A percentile compares a stretch with the other conserved stretches of the same genome.
Evolutionary conservation across 92 coral and sea anemone genomes (phyloP).

Genomic region (Desmophyllum pertusum): DNA sequence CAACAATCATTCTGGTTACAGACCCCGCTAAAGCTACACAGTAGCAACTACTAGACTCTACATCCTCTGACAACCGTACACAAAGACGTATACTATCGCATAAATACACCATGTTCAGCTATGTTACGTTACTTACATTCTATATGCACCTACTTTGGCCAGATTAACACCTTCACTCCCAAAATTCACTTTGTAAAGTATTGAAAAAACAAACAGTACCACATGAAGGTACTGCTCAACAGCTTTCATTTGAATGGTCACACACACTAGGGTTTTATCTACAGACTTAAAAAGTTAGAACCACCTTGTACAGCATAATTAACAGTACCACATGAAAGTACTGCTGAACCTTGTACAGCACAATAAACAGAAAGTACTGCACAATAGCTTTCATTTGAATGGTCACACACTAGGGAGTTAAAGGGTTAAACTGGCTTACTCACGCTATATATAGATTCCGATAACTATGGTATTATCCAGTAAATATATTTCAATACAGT

Average conservation of each 20-base stretch:
- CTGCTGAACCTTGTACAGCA: not conserved
- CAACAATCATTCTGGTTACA: slow-evolving; percentile 32
- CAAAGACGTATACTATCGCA: slow-evolving; percentile 35
- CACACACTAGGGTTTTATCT: not conserved
- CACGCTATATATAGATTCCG: not conserved
- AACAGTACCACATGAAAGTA: not conserved
- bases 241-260: not conserved
- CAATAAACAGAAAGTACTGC: not conserved
- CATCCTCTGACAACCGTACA: slow-evolving; percentile 29
- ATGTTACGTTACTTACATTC: not conserved
- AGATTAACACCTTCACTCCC: not conserved
- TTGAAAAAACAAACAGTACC: not conserved
- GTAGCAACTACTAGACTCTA: slow-evolving; percentile 30
- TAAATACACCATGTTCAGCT: slow-evolving; percentile 30
- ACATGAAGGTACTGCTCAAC: not conserved
- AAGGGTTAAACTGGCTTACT: not conserved
- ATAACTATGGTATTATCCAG: not conserved
- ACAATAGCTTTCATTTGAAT: not conserved
- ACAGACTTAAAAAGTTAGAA: not conserved
- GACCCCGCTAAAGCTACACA: slow-evolving; percentile 47
- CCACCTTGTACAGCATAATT: not conserved
- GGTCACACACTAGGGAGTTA: not conserved
- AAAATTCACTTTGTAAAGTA: not conserved
- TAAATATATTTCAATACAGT: not conserved
- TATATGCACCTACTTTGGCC: too few relatives aligned